Evolutionary conservation across 2,113 vertebrate genomes (phyloP), one percentile per base, ranked within the genome.

Genomic region (Clupea harengus): DNA sequence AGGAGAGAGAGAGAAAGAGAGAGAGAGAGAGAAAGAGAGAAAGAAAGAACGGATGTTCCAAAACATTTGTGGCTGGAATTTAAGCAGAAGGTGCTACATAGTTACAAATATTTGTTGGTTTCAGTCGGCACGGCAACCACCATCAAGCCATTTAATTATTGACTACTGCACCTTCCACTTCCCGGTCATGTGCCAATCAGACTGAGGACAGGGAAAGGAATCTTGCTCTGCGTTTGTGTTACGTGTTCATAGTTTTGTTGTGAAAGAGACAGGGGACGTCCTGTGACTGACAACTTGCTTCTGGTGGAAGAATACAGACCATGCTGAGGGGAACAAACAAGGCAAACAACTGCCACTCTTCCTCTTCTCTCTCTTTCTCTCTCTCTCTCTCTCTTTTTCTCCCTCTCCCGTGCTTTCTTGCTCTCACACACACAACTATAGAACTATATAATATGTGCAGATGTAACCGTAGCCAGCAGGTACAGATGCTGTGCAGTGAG

Each of bases 71-170:
- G 91, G 91, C 93, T 95, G 95, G 94, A 96, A 95, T 96, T 96
- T 95, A 92, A 91, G 93, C 93, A 93, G 95, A 97, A 96, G 96
- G 98, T 97, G 96, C 95, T 94, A 96, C 95, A 94, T 95, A 95
- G 93, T 89, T 96, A 92, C 92, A 97, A 96, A 96, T 97, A 97
- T 97, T 99, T 99, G 97, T 97, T 98, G 93, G 93, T 95, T n/a
- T 88, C 80, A 86, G 93, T 97, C 93, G 93, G 94, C 95, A 94
- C 86, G 92, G 96, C 93, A 97, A 97, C 96, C 88, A 87, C 89
- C 93, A 93, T 92, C 90, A 90, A 91, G 89, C 80, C 88, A 88
- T 94, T 96, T 72, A 95, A 95, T 93, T 28, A 92, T 91, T 90
- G 90, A 96, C 95, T 93, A 91, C 82, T 80, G 85, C 87, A 91